phyloP scores from a whole-genome alignment of 2,113 vertebrate genomes.

The Caretta caretta region DNA sequence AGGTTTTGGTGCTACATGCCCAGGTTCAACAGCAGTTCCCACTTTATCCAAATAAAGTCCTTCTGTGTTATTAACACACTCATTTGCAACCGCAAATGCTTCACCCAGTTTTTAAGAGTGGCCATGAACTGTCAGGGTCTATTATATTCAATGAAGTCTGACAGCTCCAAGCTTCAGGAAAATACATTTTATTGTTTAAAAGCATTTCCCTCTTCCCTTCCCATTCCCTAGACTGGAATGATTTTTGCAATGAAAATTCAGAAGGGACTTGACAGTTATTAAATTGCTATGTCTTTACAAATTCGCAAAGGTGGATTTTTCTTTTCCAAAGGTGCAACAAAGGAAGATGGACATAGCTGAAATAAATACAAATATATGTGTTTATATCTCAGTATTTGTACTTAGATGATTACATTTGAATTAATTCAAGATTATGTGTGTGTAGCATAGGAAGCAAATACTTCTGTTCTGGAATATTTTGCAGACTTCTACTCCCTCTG shows the following conservation, averaged over 20 bases:
- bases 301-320: constrained; percentile 12
- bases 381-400: not conserved
- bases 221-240: not conserved
- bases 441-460: not conserved
- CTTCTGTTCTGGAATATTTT: not conserved
- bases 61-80: constrained; percentile 67
- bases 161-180: constrained; percentile 61
- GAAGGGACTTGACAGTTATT: constrained; percentile 41
- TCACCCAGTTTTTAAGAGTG: constrained; percentile 57
- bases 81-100: constrained; percentile 65
- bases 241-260: constrained; percentile 18
- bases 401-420: not conserved
- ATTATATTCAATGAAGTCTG: constrained; percentile 69
- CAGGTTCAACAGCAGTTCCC: constrained; percentile 18
- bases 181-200: constrained; percentile 74
- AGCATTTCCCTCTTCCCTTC: constrained; percentile 55
- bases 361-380: not conserved
- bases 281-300: constrained; percentile 30
- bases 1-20: constrained; percentile 52
- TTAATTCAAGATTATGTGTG: constrained; percentile 32
- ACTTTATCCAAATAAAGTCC: constrained; percentile 67
- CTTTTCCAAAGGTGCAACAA: constrained; percentile 31
- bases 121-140: constrained; percentile 62
- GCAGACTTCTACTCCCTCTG: not conserved
- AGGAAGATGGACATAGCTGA: not conserved